These are phyloP conservation scores for Pachycephus smyrnensis DNA, from an alignment of 2,888 invertebrate species.

Conservation along the genomic window DNA sequence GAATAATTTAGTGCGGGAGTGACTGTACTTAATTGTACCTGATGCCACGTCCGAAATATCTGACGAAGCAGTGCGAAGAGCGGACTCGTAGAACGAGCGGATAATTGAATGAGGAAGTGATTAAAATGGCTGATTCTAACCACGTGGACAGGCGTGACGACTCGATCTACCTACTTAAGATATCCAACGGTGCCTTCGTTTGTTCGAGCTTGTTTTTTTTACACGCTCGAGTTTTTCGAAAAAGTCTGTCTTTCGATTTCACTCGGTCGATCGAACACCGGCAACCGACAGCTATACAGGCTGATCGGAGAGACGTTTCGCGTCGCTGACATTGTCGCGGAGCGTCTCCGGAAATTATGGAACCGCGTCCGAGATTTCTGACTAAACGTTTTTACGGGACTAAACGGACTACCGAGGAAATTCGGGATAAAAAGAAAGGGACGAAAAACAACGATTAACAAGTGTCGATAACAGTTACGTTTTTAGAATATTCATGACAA, in stretches of 20 bases:
- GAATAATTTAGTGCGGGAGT: background rate
- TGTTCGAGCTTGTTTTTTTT: background rate
- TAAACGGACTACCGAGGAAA: background rate
- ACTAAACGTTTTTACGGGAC: background rate
- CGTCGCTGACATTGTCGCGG: background rate
- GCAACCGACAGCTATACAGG: background rate
- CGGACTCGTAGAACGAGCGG: slow-evolving; percentile 20
- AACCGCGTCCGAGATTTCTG: background rate
- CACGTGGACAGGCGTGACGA: slow-evolving; percentile 28
- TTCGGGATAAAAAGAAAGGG: background rate
- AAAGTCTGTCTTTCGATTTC: background rate
- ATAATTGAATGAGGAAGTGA: slow-evolving; percentile 38
- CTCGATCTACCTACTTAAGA: slow-evolving; percentile 21
- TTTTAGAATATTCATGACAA: no score
- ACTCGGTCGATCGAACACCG: background rate
- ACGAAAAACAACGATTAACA: background rate
- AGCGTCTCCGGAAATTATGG: background rate
- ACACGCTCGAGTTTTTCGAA: background rate
- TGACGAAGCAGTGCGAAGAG: background rate
- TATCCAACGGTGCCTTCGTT: background rate
- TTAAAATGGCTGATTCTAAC: slow-evolving; percentile 30
- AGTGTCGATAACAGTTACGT: background rate
- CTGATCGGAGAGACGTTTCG: background rate
- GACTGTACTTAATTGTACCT: background rate
- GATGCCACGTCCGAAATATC: background rate